Percentiles rank a stretch among this genome's conserved stretches.
phyloP scores from a whole-genome alignment of 1,140 invertebrate genomes.

The Phymorhynchus buccinoides region DNA sequence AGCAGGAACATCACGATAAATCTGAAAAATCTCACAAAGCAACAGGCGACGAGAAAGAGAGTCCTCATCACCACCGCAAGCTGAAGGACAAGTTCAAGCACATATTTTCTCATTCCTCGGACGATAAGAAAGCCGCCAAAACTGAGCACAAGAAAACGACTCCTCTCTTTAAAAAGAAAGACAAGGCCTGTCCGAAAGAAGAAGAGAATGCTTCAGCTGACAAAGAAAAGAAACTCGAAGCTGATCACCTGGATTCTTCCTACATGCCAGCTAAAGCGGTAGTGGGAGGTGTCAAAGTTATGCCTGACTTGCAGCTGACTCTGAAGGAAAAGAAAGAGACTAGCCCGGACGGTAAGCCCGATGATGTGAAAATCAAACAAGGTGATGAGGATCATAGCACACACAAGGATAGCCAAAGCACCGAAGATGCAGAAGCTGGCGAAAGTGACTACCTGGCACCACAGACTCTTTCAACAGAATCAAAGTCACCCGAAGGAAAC shows the following conservation, averaged over 20 bases:
- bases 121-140: conserved; percentile 8
- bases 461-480: neutral
- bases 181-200: neutral
- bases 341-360: neutral
- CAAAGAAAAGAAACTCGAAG: neutral
- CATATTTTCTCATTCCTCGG: neutral
- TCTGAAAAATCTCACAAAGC: neutral
- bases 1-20: neutral
- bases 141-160: neutral
- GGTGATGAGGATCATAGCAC: neutral
- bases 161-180: neutral
- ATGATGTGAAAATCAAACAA: neutral
- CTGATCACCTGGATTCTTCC: too few relatives aligned
- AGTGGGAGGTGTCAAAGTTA: too few relatives aligned
- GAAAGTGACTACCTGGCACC: neutral
- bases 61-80: neutral
- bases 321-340: neutral
- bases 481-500: neutral
- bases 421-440: neutral
- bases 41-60: neutral
- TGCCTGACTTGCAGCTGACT: too few relatives aligned
- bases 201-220: neutral
- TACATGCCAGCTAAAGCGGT: too few relatives aligned
- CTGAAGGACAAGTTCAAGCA: conserved; percentile 27
- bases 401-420: neutral